Conservation (phyloP, 2,113 vertebrate species). For the Lipophrys pholis region DNA sequence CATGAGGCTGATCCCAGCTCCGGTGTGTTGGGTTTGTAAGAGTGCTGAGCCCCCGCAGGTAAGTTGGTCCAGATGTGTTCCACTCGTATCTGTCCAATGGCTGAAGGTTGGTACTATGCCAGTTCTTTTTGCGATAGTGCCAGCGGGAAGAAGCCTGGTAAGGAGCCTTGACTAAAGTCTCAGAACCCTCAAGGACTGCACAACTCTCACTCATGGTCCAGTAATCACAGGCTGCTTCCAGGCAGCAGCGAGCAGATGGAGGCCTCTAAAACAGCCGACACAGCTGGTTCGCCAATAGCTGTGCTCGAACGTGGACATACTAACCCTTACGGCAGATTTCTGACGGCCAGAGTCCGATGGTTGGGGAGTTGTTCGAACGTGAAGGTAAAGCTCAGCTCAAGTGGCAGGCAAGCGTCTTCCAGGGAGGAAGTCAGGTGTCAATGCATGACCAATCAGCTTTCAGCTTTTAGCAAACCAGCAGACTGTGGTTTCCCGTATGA, state of each 20-base stretch:
- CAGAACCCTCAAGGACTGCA: background rate
- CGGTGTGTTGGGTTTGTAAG: background rate
- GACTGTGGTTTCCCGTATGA: constrained; percentile 61
- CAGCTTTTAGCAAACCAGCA: constrained; percentile 31
- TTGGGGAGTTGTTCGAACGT: too few relatives aligned
- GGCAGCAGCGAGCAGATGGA: constrained; percentile 20
- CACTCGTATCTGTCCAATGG: constrained; percentile 58
- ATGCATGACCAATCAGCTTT: constrained; percentile 68
- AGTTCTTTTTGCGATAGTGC: constrained; percentile 47
- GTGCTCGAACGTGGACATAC: constrained; percentile 1
- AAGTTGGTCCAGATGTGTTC: constrained; percentile 25
- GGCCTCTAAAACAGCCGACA: background rate
- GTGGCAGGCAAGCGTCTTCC: constrained; percentile 59
- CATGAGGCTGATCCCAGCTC: background rate
- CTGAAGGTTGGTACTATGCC: constrained; percentile 29
- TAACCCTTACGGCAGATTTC: background rate
- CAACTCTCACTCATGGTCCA: constrained; percentile 62
- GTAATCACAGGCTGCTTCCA: background rate
- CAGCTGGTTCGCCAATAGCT: constrained; percentile 11
- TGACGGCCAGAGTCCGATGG: background rate
- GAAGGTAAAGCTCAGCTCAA: constrained; percentile 29
- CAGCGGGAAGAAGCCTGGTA: constrained; percentile 17
- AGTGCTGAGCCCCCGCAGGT: constrained; percentile 22
- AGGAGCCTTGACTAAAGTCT: background rate
- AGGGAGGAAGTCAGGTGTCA: constrained; percentile 76